phyloP scores from a whole-genome alignment of 2,797 vertebrate genomes.

The Antennarius maculatus region DNA sequence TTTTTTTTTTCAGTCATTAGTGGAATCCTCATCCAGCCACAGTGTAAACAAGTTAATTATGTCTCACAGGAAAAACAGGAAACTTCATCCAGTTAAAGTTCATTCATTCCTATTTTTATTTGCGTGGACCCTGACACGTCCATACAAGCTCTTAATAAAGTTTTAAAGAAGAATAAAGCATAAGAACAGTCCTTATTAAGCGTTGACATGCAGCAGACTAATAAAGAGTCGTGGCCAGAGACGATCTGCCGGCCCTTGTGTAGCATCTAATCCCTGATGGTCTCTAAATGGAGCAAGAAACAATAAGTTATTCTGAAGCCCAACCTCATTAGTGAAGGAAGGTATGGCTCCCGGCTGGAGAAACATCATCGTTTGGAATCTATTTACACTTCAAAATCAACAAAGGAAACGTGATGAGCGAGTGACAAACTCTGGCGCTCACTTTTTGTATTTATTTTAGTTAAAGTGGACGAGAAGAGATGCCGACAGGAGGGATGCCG shows the following conservation, averaged over 20 bases:
- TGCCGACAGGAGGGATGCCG: slow-evolving; percentile 19
- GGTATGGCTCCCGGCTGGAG: slow-evolving; percentile 9
- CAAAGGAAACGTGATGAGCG: slow-evolving; percentile 21
- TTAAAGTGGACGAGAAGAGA: slow-evolving; percentile 1
- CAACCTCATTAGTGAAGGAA: slow-evolving; percentile 34
- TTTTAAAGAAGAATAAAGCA: not conserved
- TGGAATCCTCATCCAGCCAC: no score
- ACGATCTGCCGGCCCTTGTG: slow-evolving; percentile 15
- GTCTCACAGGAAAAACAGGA: slow-evolving; percentile 13
- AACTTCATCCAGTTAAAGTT: not conserved
- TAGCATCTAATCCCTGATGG: no score
- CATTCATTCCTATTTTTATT: not conserved
- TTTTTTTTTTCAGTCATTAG: no score
- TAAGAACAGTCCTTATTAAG: not conserved
- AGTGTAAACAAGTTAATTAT: slow-evolving; percentile 29
- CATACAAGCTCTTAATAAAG: not conserved
- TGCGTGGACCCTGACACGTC: not conserved
- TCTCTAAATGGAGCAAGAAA: no score
- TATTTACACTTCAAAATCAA: slow-evolving; percentile 40
- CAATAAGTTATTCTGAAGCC: slow-evolving; percentile 12
- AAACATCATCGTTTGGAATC: not conserved
- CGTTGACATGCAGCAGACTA: slow-evolving; percentile 1
- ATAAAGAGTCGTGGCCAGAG: slow-evolving; percentile 1
- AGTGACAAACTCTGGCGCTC: slow-evolving; percentile 20
- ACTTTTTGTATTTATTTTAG: slow-evolving; percentile 4